Percentiles rank a stretch among this genome's conserved stretches.
Evolutionary conservation across 2,888 invertebrate species (phyloP).

Genomic region (Abrostola tripartita): DNA sequence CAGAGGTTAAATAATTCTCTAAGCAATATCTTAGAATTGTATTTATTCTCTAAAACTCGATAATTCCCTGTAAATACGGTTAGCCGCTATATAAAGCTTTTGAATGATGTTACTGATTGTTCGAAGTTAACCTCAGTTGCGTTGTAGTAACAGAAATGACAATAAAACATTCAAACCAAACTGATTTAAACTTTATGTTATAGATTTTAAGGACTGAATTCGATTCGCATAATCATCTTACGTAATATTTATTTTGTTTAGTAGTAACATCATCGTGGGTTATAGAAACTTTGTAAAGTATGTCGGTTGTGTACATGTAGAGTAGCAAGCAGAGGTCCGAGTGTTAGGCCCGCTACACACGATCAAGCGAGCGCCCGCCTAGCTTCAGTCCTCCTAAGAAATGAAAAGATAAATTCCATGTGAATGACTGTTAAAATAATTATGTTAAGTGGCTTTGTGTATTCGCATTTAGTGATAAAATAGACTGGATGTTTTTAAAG

Average conservation of each 20-base stretch:
- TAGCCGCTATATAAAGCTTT: conserved; percentile 12
- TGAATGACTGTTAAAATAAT: conserved; percentile 27
- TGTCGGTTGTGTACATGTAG: conserved; percentile 44
- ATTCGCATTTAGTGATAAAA: conserved; percentile 47
- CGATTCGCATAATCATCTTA: conserved; percentile 25
- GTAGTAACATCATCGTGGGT: conserved; percentile 53
- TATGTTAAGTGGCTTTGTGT: conserved; percentile 33
- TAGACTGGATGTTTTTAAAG: conserved; percentile 50
- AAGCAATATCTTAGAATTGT: conserved; percentile 5
- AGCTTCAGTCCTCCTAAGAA: conserved; percentile 30
- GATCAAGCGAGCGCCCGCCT: conserved; percentile 25
- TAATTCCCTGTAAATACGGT: conserved; percentile 39
- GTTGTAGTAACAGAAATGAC: conserved; percentile 55
- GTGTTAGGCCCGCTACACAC: conserved; percentile 49
- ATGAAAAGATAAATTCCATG: conserved; percentile 21
- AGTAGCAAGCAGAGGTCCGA: conserved; percentile 46
- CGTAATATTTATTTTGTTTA: conserved; percentile 47
- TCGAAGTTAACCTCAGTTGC: conserved; percentile 48
- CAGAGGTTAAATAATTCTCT: not conserved
- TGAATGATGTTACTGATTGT: conserved; percentile 26
- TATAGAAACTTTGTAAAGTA: conserved; percentile 53
- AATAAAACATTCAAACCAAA: conserved; percentile 36
- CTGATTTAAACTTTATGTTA: conserved; percentile 23
- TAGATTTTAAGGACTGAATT: conserved; percentile 20
- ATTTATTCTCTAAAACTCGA: conserved; percentile 1